Evolutionary conservation across 1,140 invertebrate species (phyloP), one percentile per base, ranked within the genome.

Genomic region (Calephelis virginiensis): DNA sequence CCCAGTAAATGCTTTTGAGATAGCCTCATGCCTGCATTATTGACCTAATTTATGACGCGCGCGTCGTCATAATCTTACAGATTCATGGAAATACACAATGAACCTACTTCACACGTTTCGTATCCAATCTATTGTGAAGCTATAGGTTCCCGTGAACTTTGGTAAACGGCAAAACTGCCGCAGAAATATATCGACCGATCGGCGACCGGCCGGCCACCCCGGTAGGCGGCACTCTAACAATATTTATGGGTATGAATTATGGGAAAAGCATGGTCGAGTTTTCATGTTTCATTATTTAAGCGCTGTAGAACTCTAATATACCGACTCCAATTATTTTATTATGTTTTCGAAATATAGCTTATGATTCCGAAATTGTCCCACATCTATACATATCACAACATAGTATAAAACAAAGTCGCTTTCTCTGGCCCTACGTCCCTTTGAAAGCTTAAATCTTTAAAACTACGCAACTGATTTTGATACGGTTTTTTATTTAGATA

Each of bases 111-210:
- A 11, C 50, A 53, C 17, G 50, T 53, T 9, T 50, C 17, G 10
- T 53, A 53, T 53, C 17, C 50, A 53, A 53, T 53, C 14, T 28
- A 53, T 28, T 53, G 5, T 65, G 56, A 67, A 62, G 59, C 17
- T 47, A 40, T 63, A 63, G 43, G 8, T 17, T 61, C 17, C 17
- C 61, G 37, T 64, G 64, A 56, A 68, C 66, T 66, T 53, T 46
- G 61, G 73, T 72, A 79, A 83, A 86, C 80, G 78, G 80, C 81
- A 75, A 83, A 83, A 43, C 79, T 74, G 80, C 80, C 83, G 83
- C 85, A 84, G 80, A 86, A 86, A 82, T 82, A 82, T 90, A 90
- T 90, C 87, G 87, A 88, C 85, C 87, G 74, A 84, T 70, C 64
- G 77, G 59, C 73, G 74, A 70, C 71, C 79, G 76, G 66, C 71